Conservation (phyloP, 2,888 invertebrate species). For the Drosophila emarginata region DNA sequence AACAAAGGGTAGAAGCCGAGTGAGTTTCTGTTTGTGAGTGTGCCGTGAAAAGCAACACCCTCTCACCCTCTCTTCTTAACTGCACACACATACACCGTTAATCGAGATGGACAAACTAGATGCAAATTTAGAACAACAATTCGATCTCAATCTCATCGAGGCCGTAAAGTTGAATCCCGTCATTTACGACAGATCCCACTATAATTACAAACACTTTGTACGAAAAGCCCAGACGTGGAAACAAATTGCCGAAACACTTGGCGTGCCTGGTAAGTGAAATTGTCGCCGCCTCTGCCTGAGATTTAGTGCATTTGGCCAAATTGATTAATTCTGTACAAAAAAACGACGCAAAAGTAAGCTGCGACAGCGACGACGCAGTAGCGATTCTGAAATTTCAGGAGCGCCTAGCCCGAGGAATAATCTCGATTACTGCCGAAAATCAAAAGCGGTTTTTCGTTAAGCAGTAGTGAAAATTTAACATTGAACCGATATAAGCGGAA, state of each 20-base stretch:
- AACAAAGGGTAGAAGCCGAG: constrained; percentile 73
- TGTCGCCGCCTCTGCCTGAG: not conserved
- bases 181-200: constrained; percentile 80
- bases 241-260: constrained; percentile 79
- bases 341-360: constrained; percentile 76
- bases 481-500: not conserved
- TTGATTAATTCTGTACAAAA: constrained; percentile 50
- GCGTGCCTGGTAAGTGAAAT: constrained; percentile 79
- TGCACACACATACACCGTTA: constrained; percentile 72
- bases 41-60: constrained; percentile 11
- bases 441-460: not conserved
- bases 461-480: no score
- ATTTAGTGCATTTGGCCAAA: constrained; percentile 30
- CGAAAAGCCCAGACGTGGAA: constrained; percentile 81
- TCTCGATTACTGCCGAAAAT: not conserved
- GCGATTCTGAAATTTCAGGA: constrained; percentile 70
- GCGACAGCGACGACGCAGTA: constrained; percentile 69
- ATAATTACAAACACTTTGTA: constrained; percentile 80
- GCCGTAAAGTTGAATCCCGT: constrained; percentile 81
- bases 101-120: constrained; percentile 79
- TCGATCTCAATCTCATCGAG: constrained; percentile 79
- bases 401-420: constrained; percentile 30
- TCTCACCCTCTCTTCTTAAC: constrained; percentile 31
- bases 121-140: constrained; percentile 80
- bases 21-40: constrained; percentile 54